A percentile compares a stretch with the other conserved stretches of the same genome.
Conservation (phyloP, 2,888 invertebrate species). For the Vesta saturnalis region DNA sequence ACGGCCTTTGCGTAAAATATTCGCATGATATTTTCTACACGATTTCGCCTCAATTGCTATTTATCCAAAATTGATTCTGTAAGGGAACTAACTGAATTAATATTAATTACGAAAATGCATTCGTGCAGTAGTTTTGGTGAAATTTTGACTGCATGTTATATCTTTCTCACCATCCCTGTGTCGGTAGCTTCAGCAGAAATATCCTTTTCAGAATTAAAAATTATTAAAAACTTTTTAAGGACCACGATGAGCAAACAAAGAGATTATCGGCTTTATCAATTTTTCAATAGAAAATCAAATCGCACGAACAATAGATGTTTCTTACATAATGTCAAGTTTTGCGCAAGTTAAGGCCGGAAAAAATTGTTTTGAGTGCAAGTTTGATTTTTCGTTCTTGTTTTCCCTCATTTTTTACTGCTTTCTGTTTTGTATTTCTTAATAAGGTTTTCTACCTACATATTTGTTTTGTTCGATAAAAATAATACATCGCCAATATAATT, state of each 20-base stretch:
- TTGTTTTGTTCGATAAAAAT: no score
- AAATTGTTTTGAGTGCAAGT: background rate
- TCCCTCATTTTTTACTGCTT: no score
- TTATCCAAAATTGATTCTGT: background rate
- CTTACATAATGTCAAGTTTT: background rate
- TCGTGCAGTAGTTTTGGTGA: constrained; percentile 9
- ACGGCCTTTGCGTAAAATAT: background rate
- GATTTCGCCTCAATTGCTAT: background rate
- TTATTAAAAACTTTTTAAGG: constrained; percentile 12
- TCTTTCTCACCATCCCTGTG: constrained; percentile 3
- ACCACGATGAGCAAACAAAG: background rate
- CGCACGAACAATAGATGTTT: background rate
- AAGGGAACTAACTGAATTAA: background rate
- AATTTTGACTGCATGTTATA: background rate
- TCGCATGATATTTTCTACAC: background rate
- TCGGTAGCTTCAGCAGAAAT: constrained; percentile 8
- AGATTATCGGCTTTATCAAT: background rate
- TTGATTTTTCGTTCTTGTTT: no score
- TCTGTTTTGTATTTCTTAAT: no score
- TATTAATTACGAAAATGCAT: background rate
- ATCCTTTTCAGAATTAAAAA: background rate
- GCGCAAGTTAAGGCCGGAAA: background rate
- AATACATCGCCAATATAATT: no score
- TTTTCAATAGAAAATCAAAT: background rate
- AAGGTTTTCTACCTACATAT: no score